Evolutionary conservation across 1,140 invertebrate genomes (phyloP).

Genomic region (Mesaphorura yosii): DNA sequence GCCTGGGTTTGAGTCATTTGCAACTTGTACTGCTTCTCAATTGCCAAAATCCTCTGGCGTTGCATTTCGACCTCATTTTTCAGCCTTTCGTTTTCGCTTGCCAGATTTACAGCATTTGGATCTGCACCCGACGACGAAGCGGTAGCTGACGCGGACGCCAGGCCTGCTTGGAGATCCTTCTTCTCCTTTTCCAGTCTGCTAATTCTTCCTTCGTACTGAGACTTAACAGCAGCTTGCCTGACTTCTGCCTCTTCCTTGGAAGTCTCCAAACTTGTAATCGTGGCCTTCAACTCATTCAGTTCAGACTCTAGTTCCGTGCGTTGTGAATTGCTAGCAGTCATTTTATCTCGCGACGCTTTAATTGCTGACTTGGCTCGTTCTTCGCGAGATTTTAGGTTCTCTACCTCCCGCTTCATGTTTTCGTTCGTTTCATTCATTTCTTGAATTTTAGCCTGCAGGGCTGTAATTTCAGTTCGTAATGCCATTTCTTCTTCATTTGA

Average conservation of each 20-base stretch:
- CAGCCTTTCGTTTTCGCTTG: conserved; percentile 47
- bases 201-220: conserved; percentile 59
- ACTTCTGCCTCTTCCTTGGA: conserved; percentile 32
- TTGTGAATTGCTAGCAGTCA: conserved; percentile 53
- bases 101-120: conserved; percentile 33
- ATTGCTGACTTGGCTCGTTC: conserved; percentile 59
- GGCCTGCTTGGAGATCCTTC: conserved; percentile 47
- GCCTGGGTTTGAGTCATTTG: conserved; percentile 17
- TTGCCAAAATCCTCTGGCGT: conserved; percentile 54
- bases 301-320: conserved; percentile 50
- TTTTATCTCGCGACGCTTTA: conserved; percentile 57
- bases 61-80: conserved; percentile 61
- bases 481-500: conserved; percentile 37
- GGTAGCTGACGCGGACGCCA: neutral
- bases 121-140: neutral
- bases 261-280: conserved; percentile 29
- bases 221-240: conserved; percentile 44
- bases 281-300: conserved; percentile 44
- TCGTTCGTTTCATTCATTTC: conserved; percentile 49
- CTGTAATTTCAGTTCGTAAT: conserved; percentile 14
- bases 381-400: conserved; percentile 55
- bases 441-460: conserved; percentile 36
- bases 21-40: conserved; percentile 56
- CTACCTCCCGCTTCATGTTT: conserved; percentile 55
- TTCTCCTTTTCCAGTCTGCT: conserved; percentile 62